These are phyloP conservation scores for Paracyprichromis sp. DNA, from an alignment of 2,113 vertebrate genomes.

Conservation along the genomic window DNA sequence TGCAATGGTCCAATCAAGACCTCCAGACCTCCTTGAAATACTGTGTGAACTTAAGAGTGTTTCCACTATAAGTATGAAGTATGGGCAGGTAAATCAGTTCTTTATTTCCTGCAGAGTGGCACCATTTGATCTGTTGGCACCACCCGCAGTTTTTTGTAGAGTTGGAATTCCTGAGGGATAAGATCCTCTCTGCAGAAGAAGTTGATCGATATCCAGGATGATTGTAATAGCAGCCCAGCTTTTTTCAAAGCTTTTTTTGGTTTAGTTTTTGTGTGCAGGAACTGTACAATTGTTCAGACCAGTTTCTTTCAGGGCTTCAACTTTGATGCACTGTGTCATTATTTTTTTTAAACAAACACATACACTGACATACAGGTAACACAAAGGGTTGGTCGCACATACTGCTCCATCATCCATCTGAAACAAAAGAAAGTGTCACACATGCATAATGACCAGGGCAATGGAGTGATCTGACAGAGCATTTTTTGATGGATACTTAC, in stretches of 20 bases:
- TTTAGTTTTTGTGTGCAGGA: neutral
- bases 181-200: neutral
- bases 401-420: neutral
- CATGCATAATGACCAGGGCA: neutral
- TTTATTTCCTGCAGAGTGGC: neutral
- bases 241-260: accelerated
- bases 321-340: neutral
- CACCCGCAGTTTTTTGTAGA: neutral
- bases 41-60: neutral
- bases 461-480: neutral
- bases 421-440: neutral
- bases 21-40: neutral
- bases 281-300: neutral
- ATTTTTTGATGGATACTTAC: neutral
- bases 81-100: neutral
- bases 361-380: neutral
- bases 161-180: neutral
- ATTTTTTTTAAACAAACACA: neutral
- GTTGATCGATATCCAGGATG: neutral
- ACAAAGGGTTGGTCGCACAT: neutral
- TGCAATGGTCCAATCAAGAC: neutral
- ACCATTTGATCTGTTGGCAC: neutral
- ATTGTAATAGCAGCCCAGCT: no score
- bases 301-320: neutral
- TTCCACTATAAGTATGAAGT: neutral